Conservation (phyloP, 2,797 vertebrate species). For the Salarias fasciatus region DNA sequence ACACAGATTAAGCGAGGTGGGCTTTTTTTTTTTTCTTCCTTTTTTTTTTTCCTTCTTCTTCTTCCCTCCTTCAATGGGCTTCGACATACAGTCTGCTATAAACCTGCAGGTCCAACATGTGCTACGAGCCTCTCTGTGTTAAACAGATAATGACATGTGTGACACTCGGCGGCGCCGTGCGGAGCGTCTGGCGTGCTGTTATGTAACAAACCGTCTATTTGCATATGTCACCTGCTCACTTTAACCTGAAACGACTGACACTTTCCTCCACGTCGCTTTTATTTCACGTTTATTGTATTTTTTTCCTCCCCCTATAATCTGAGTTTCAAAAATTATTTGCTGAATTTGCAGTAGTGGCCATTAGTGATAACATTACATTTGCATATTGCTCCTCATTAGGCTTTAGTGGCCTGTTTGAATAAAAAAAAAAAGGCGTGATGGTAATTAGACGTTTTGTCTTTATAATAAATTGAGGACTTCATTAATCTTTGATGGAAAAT, state of each 20-base stretch:
- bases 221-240: conserved; percentile 61
- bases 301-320: conserved; percentile 7
- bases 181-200: conserved; percentile 38
- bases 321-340: conserved; percentile 18
- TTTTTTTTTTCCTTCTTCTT: too few species aligned
- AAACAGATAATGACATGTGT: conserved; percentile 27
- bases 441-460: conserved; percentile 40
- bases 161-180: conserved; percentile 26
- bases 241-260: conserved; percentile 51
- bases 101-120: conserved; percentile 55
- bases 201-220: conserved; percentile 54
- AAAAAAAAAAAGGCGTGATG: conserved; percentile 51
- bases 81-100: conserved; percentile 62
- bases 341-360: conserved; percentile 44
- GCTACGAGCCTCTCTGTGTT: conserved; percentile 59
- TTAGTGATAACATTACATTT: conserved; percentile 48
- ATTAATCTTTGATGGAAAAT: conserved; percentile 52
- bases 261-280: conserved; percentile 20
- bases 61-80: conserved; percentile 8
- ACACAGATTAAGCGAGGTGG: conserved; percentile 43
- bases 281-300: neutral
- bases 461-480: conserved; percentile 30
- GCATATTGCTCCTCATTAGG: conserved; percentile 75
- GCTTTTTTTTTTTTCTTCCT: conserved; percentile 23
- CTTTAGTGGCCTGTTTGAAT: conserved; percentile 33